Conservation (phyloP, 2,797 vertebrate genomes). For the Graptemys geographica region DNA sequence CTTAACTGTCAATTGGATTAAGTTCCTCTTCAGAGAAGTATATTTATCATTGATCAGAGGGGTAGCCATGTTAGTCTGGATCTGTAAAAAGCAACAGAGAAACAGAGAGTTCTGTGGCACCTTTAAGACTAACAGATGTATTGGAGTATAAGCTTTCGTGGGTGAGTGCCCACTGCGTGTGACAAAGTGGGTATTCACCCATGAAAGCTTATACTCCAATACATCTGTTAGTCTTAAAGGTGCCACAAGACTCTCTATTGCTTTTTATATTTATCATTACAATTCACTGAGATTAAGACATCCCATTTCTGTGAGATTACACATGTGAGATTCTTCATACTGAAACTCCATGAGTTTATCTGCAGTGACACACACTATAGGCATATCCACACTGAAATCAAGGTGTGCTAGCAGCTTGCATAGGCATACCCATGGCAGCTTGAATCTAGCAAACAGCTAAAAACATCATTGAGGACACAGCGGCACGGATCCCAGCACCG, state of each 20-base stretch:
- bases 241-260: too few relatives aligned
- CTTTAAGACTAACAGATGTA: too few relatives aligned
- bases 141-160: too few relatives aligned
- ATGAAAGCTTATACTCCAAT: too few relatives aligned
- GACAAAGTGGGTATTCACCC: too few relatives aligned
- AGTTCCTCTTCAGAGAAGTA: background rate
- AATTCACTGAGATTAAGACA: background rate
- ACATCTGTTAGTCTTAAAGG: too few relatives aligned
- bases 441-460: background rate
- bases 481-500: background rate
- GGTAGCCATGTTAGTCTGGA: too few relatives aligned
- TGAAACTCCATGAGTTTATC: background rate
- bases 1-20: background rate
- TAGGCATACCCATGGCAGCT: background rate
- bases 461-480: background rate
- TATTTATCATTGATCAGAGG: background rate
- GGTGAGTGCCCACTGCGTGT: too few relatives aligned
- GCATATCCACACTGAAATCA: background rate
- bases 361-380: background rate
- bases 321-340: accelerated
- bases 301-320: background rate
- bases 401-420: background rate
- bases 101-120: too few relatives aligned
- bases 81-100: too few relatives aligned
- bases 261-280: background rate